Evolutionary conservation across 1,140 invertebrate genomes (phyloP), one percentile per base, ranked within the genome.

Genomic region (Scaptomyza graminum): DNA sequence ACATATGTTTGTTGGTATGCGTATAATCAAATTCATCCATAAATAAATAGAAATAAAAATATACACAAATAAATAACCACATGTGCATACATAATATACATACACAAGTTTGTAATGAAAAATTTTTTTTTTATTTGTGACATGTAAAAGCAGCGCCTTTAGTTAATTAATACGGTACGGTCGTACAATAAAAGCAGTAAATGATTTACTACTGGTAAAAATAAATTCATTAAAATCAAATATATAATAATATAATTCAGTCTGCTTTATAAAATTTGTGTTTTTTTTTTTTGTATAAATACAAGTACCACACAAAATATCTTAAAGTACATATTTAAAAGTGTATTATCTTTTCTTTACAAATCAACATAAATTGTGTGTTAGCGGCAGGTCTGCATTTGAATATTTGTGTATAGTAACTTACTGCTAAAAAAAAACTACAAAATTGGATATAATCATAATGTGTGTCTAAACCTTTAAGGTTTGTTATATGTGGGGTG

Each of bases 341-440:
- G 31, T 9, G 18, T 25, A 12, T 34, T 34, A 31, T 31, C 50
- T 31, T 25, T 16, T 8, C 15, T 34, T 3, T 41, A n/a, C 3
- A 41, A 41, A 52, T 52, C 11, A 28, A 52, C 37, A 39, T n/a
- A 34, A 52, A 31, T 31, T 52, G 13, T 25, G 6, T 31, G 8
- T n/a, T n/a, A n/a, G n/a, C n/a, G 15, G 22, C 25, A 31, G 49
- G 25, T 25, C n/a, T 51, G 46, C 11, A 49, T 25, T 3, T 49
- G 11, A n/a, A 12, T 22, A 1, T 22, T 49, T 22, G 4, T 25
- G 11, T 47, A 18, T 43, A 22, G 15, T 8, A 41, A 44, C 54
- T 66, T 72, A 72, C 22, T 60, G 34, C 22, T 54, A 55, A 63
- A 9, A 34, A 7, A 34, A 34, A 78, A 37, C 75, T 52, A 78